Evolutionary conservation across 2,797 vertebrate species (phyloP), one percentile per base, ranked within the genome.

Genomic region (Lacerta agilis): DNA sequence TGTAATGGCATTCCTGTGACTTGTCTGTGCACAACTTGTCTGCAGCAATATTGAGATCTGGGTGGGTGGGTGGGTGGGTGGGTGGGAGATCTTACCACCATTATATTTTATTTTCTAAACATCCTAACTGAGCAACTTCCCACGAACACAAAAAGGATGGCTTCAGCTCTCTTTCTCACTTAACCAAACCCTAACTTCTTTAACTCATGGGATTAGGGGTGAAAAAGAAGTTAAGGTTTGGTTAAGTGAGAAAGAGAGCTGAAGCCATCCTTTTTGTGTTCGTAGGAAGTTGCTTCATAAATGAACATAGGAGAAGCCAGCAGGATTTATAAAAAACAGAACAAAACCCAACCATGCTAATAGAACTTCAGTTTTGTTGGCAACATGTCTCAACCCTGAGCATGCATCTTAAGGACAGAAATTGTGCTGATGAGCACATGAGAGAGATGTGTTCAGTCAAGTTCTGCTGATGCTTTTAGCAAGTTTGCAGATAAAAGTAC

Each of bases 211-310:
- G 64, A 33, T 79, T 77, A 20, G 49, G 3, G 0, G 7, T 82
- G 18, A n/a, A 89, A 90, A 38, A 17, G 15, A 82, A 87, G 64
- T 64, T 1, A 87, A 45, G 81, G 45, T 79, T 64, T 33, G 58
- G 25, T 76, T 61, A 36, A 45, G 36, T 2, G 1, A 25, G 73
- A 85, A 64, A 23, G 45, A 84, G 20, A 82, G 86, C 78, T 88
- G 61, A 64, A 58, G 45, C 41, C 45, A 33, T 88, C 43, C 38
- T 5, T 64, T 58, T 64, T 85, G 67, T 3, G 33, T 15, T 43
- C 4, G 5, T 27, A 72, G 13, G 29, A 45, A 18, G n/a, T 13
- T 61, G 18, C 33, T 79, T 72, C 38, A 36, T 18, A 61, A 18
- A 61, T 33, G 10, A 79, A 58, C 41, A 25, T 41, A 67, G 15